Evolutionary conservation across 2,797 vertebrate species (phyloP).

Genomic region (Buphagus erythrorhynchus): DNA sequence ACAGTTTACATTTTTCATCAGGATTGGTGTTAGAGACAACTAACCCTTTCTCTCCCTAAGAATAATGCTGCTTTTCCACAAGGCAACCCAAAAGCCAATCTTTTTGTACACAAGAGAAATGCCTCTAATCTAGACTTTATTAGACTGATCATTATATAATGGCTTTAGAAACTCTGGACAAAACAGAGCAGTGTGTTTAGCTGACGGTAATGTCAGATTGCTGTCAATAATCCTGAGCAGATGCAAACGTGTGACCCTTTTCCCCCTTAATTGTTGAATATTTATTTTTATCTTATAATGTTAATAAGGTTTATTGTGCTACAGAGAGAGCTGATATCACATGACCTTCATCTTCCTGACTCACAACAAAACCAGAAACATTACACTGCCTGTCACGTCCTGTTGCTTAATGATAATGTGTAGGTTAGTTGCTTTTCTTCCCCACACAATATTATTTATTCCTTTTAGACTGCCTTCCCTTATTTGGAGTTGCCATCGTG

Average conservation of each 20-base stretch:
- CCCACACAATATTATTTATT: conserved; percentile 40
- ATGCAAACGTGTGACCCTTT: conserved; percentile 63
- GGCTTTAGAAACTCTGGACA: conserved; percentile 67
- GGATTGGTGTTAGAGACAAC: conserved; percentile 39
- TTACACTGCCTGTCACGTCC: conserved; percentile 57
- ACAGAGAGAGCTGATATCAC: conserved; percentile 35
- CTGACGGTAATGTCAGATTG: conserved; percentile 54
- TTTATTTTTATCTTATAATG: conserved; percentile 70
- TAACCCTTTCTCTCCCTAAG: conserved; percentile 59
- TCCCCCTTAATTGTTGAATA: conserved; percentile 61
- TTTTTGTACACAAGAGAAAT: conserved; percentile 64
- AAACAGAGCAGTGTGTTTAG: conserved; percentile 67
- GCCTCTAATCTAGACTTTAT: conserved; percentile 65
- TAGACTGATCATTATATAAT: conserved; percentile 74
- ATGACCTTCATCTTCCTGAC: conserved; percentile 39
- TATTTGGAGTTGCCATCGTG: conserved; percentile 22
- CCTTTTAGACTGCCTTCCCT: conserved; percentile 15
- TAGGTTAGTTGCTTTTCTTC: conserved; percentile 63
- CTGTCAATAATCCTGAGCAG: conserved; percentile 57
- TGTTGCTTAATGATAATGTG: conserved; percentile 63
- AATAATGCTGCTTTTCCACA: conserved; percentile 62
- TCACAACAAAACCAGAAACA: conserved; percentile 61
- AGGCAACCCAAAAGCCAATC: conserved; percentile 62
- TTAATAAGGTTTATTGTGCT: conserved; percentile 55
- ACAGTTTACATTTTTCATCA: conserved; percentile 68